Percentiles rank a stretch among this genome's conserved stretches.
Conservation (phyloP, 2,888 invertebrate genomes). For the Parnassius mnemosyne region DNA sequence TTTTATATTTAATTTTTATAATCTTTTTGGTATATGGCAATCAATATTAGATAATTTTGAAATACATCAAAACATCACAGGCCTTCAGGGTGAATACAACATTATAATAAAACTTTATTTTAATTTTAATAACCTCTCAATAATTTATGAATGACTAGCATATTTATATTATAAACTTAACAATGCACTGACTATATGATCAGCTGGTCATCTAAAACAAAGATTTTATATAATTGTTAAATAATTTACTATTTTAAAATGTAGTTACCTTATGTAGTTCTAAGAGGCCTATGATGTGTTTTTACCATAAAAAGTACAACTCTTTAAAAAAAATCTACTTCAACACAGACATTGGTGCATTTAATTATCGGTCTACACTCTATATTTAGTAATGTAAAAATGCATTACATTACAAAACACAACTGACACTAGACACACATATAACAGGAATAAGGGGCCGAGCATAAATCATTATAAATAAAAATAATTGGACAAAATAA, state of each 20-base stretch:
- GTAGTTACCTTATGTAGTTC: too few species aligned
- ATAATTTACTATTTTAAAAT: too few species aligned
- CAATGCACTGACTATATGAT: too few species aligned
- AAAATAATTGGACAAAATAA: too few species aligned
- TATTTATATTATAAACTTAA: too few species aligned
- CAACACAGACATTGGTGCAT: constrained; percentile 6
- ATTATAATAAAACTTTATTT: too few species aligned
- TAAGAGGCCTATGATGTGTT: too few species aligned
- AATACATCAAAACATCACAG: not conserved
- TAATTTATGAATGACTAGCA: too few species aligned
- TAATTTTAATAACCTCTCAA: not conserved
- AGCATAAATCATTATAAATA: constrained; percentile 4
- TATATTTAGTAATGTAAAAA: not conserved
- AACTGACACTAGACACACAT: not conserved
- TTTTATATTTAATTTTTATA: too few species aligned
- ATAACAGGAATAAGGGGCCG: not conserved
- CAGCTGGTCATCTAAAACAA: too few species aligned
- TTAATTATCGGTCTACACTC: constrained; percentile 8
- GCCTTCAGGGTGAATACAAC: not conserved
- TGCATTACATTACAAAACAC: not conserved
- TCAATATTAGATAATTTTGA: not conserved
- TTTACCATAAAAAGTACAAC: too few species aligned
- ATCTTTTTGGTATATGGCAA: not conserved
- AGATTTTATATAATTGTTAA: too few species aligned
- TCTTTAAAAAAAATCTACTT: constrained; percentile 2